These are phyloP conservation scores for Acromyrmex heyeri DNA, from an alignment of 1,140 invertebrate genomes.

Conservation along the genomic window DNA sequence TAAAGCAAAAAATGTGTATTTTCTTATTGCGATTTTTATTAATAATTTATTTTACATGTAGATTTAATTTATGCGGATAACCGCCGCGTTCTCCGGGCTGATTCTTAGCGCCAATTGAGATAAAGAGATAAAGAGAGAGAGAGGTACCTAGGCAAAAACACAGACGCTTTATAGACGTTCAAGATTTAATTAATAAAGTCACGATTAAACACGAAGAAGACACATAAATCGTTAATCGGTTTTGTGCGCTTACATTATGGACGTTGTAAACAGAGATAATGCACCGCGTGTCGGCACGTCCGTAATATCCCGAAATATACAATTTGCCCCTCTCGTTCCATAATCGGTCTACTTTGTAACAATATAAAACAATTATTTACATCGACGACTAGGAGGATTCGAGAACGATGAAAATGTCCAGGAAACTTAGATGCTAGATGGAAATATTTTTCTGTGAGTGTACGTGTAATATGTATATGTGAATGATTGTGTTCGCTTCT, in stretches of 20 bases:
- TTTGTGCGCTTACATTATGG: conserved; percentile 71
- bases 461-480: conserved; percentile 30
- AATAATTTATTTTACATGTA: conserved; percentile 10
- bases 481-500: conserved; percentile 9
- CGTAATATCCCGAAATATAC: conserved; percentile 60
- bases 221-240: conserved; percentile 77
- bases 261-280: conserved; percentile 40
- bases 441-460: conserved; percentile 10
- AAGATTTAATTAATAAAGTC: conserved; percentile 79
- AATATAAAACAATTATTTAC: conserved; percentile 79
- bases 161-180: conserved; percentile 73
- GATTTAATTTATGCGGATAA: conserved; percentile 6
- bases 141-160: conserved; percentile 71
- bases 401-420: conserved; percentile 54
- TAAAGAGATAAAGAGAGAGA: conserved; percentile 57
- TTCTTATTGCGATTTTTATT: conserved; percentile 4
- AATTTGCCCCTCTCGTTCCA: conserved; percentile 58
- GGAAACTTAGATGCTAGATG: conserved; percentile 15
- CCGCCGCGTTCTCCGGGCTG: conserved; percentile 25
- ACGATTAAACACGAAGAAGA: conserved; percentile 79
- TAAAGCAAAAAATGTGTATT: neutral
- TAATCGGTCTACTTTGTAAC: conserved; percentile 72
- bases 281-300: conserved; percentile 45
- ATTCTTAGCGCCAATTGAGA: conserved; percentile 48
- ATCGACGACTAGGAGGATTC: conserved; percentile 66